These are phyloP conservation scores for Anoncus sp. DNA, from an alignment of 2,888 invertebrate genomes.

Conservation along the genomic window DNA sequence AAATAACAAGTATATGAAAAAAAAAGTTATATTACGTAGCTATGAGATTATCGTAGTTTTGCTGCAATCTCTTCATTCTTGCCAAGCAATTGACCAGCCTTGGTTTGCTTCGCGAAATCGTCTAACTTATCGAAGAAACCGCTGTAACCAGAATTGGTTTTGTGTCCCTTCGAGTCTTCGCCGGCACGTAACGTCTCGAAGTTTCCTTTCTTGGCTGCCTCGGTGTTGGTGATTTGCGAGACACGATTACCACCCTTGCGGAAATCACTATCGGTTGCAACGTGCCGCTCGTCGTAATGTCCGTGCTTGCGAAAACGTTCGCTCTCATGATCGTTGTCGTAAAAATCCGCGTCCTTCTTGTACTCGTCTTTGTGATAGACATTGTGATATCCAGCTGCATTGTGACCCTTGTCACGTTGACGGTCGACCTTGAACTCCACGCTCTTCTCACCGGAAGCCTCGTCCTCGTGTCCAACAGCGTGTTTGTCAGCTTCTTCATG, in stretches of 20 bases:
- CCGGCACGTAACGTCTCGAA: slow-evolving; percentile 92
- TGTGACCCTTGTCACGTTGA: slow-evolving; percentile 92
- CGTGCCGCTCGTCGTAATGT: slow-evolving; percentile 91
- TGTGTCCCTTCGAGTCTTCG: slow-evolving; percentile 91
- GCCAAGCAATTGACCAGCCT: slow-evolving; percentile 91
- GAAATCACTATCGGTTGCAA: slow-evolving; percentile 91
- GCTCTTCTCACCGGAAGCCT: slow-evolving; percentile 86
- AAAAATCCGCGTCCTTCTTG: slow-evolving; percentile 91
- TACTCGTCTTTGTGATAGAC: slow-evolving; percentile 92
- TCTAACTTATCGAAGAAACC: slow-evolving; percentile 90
- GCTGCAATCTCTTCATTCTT: slow-evolving; percentile 83
- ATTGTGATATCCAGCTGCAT: slow-evolving; percentile 93
- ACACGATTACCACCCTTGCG: slow-evolving; percentile 92
- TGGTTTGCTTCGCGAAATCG: slow-evolving; percentile 91
- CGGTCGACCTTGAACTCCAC: slow-evolving; percentile 85
- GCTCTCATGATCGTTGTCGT: slow-evolving; percentile 91
- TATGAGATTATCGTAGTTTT: slow-evolving; percentile 17
- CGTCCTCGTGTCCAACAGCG: slow-evolving; percentile 87
- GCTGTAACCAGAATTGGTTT: slow-evolving; percentile 90
- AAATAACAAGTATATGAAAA: slow-evolving; percentile 23
- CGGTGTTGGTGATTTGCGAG: slow-evolving; percentile 89
- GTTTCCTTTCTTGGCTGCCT: slow-evolving; percentile 91
- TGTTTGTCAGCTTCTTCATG: slow-evolving; percentile 82
- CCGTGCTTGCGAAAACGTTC: slow-evolving; percentile 92
- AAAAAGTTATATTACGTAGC: background rate